Conservation (phyloP, 1,140 invertebrate genomes). For the Drosophila takahashii region DNA sequence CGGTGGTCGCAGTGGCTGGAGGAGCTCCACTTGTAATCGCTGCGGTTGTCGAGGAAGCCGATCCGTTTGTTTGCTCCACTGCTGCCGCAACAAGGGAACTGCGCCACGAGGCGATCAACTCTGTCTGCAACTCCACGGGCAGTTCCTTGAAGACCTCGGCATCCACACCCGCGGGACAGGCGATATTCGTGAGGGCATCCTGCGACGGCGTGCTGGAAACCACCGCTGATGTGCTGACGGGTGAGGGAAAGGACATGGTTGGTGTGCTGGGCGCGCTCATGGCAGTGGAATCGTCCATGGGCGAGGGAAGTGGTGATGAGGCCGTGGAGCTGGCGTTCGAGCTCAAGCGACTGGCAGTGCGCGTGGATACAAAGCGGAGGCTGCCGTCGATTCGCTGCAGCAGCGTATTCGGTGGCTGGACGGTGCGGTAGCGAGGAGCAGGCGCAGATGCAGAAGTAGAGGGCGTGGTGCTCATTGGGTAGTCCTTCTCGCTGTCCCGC, state of each 20-base stretch:
- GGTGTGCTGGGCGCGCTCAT: conserved; percentile 84
- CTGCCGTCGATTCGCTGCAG: conserved; percentile 68
- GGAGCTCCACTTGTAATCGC: conserved; percentile 16
- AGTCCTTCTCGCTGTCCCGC: conserved; percentile 86
- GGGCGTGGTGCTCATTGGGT: conserved; percentile 73
- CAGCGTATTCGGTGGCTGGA: conserved; percentile 74
- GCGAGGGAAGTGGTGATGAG: conserved; percentile 84
- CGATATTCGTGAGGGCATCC: conserved; percentile 74
- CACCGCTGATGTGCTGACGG: conserved; percentile 15
- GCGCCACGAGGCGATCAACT: conserved; percentile 87
- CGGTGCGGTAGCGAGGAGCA: conserved; percentile 65
- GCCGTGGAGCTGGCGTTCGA: conserved; percentile 84
- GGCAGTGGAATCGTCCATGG: conserved; percentile 75
- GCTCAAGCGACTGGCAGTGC: conserved; percentile 67
- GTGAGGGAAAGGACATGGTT: conserved; percentile 65
- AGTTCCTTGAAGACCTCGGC: conserved; percentile 87
- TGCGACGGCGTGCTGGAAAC: conserved; percentile 32
- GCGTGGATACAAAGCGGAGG: conserved; percentile 61
- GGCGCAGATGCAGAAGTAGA: conserved; percentile 49
- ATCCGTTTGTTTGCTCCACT: conserved; percentile 51
- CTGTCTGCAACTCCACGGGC: conserved; percentile 87
- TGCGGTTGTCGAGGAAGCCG: conserved; percentile 21
- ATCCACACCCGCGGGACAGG: conserved; percentile 86
- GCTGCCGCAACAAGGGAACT: conserved; percentile 83
- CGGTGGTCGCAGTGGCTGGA: conserved; percentile 29